Evolutionary conservation across 2,888 invertebrate species (phyloP), one percentile per base, ranked within the genome.

Genomic region (Dynastes grantii): DNA sequence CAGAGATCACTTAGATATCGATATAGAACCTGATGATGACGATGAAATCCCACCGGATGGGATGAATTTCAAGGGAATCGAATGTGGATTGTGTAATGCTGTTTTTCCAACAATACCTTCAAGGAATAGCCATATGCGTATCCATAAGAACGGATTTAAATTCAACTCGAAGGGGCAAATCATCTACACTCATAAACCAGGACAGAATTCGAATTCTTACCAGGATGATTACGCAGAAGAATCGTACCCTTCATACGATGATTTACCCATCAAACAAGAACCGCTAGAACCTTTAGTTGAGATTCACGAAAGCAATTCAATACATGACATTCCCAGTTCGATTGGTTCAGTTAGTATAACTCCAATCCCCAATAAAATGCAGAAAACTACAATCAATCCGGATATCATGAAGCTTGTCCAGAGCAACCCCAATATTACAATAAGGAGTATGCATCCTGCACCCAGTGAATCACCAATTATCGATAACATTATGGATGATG

Each of bases 121-220:
- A 0, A 81, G 87, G 16, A 89, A 89, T 79, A 88, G 88, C 78
- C 89, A 89, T 82, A 89, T 89, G 89, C 84, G 89, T 27, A 88
- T 89, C 27, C 89, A 89, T 81, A 89, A 88, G 79, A 85, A 85
- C 13, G 87, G 79, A 4, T 77, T 78, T 37, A 78, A 77, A 73
- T 67, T 53, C 27, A 78, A 80, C 1, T 45, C 78, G 6, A 78
- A 78, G 22, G 61, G 63, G 2, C 73, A 70, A 53, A 49, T 71
- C 4, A 64, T 73, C 58, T 73, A 73, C 32, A 76, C 64, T 32
- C 76, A 77, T 9, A 73, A 77, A 58, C 51, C 79, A 22, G 68
- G 63, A 1, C 76, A 79, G 16, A 73, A 77, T 27, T 71, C 78
- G 0, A 40, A 55, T 8, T 68, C 55, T 1, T 77, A 79, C 51